These are phyloP conservation scores for Corythornis vintsioides DNA, from an alignment of 2,113 vertebrate species.

Conservation along the genomic window DNA sequence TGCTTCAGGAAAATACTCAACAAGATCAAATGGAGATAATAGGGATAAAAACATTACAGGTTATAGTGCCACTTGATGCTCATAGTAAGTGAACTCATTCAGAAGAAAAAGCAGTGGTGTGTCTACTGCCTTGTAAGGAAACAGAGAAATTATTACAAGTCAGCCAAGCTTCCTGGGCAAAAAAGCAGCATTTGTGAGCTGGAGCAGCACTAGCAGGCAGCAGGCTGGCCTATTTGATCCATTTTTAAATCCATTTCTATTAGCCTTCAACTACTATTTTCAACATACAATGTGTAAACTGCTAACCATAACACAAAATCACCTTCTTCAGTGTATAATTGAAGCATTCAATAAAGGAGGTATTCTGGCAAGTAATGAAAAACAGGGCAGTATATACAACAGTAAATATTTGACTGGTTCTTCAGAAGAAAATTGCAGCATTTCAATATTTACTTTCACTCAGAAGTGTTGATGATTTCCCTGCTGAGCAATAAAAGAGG, in stretches of 20 bases:
- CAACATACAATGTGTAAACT: not conserved
- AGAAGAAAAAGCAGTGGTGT: not conserved
- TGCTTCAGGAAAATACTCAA: not conserved
- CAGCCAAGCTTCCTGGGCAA: constrained; percentile 4
- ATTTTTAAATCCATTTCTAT: constrained; percentile 2
- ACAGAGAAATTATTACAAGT: constrained; percentile 2
- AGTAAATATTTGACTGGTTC: constrained; percentile 68
- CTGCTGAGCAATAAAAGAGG: constrained; percentile 36
- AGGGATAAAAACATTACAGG: constrained; percentile 22
- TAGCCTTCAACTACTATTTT: not conserved
- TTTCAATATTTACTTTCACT: constrained; percentile 70
- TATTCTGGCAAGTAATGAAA: constrained; percentile 58
- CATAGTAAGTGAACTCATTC: constrained; percentile 5
- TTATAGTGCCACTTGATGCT: constrained; percentile 1
- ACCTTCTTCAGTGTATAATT: not conserved
- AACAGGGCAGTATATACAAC: not conserved
- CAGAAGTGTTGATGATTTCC: constrained; percentile 41
- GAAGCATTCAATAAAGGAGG: constrained; percentile 9
- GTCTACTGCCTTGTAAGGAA: constrained; percentile 6
- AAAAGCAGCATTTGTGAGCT: not conserved
- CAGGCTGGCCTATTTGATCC: not conserved
- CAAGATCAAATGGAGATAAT: constrained; percentile 37
- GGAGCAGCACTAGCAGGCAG: not conserved
- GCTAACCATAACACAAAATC: constrained; percentile 20
- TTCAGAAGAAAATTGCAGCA: constrained; percentile 45